These are phyloP conservation scores for Lepetodrilus schrolli DNA, from an alignment of 2,888 invertebrate genomes.

Conservation along the genomic window DNA sequence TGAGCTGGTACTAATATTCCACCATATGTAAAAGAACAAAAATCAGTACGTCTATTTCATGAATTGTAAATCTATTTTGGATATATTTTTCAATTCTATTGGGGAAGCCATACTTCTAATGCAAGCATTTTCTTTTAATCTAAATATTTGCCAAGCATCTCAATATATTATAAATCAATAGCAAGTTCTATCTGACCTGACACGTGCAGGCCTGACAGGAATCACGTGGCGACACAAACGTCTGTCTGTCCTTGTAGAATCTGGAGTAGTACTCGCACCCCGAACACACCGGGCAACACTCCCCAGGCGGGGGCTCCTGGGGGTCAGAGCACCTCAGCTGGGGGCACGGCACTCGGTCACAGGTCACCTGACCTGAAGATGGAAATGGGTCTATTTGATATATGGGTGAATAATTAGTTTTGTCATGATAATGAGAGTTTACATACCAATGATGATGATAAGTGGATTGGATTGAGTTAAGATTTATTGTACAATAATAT, in stretches of 20 bases:
- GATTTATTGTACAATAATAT: too few relatives aligned
- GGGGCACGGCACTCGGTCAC: slow-evolving; percentile 51
- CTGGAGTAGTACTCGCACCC: slow-evolving; percentile 59
- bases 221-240: slow-evolving; percentile 53
- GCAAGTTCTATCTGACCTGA: slow-evolving; percentile 49
- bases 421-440: too few relatives aligned
- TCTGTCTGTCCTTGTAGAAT: slow-evolving; percentile 56
- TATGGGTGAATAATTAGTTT: too few relatives aligned
- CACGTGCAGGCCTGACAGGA: slow-evolving; percentile 63
- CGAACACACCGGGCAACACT: slow-evolving; percentile 68
- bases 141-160: too few relatives aligned
- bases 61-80: too few relatives aligned
- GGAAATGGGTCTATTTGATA: background rate
- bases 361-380: slow-evolving; percentile 52
- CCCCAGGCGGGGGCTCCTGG: slow-evolving; percentile 46
- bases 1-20: too few relatives aligned
- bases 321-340: slow-evolving; percentile 54
- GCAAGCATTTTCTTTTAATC: background rate
- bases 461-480: too few relatives aligned
- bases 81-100: too few relatives aligned
- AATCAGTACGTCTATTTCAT: too few relatives aligned
- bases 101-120: background rate
- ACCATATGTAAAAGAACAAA: too few relatives aligned
- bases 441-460: too few relatives aligned
- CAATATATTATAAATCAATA: too few relatives aligned